A percentile compares a stretch with the other conserved stretches of the same genome.
Conservation (phyloP, 2,888 invertebrate species). For the Xestia c-nigrum region DNA sequence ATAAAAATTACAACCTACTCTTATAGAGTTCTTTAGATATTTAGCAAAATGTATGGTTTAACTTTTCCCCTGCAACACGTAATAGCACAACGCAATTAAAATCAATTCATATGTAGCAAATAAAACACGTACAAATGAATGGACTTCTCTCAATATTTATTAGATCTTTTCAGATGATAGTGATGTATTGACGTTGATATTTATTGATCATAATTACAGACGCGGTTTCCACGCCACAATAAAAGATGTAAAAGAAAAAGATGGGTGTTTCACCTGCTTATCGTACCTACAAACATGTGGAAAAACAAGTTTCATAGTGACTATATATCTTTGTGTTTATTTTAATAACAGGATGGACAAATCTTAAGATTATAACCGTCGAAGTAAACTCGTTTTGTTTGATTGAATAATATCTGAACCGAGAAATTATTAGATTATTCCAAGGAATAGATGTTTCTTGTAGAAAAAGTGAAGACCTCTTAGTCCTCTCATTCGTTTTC, state of each 20-base stretch:
- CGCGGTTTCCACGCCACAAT: slow-evolving; percentile 41
- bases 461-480: not conserved
- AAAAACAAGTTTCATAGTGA: slow-evolving; percentile 38
- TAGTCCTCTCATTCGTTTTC: not conserved
- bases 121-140: slow-evolving; percentile 20
- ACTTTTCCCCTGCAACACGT: not conserved
- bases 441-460: not conserved
- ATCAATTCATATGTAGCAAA: slow-evolving; percentile 40
- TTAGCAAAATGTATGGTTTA: not conserved
- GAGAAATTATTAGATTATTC: not conserved
- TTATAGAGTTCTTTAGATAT: not conserved
- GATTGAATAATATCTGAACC: not conserved
- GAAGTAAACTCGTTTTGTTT: not conserved
- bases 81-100: slow-evolving; percentile 24
- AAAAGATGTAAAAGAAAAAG: slow-evolving; percentile 21
- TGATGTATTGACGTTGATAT: slow-evolving; percentile 52
- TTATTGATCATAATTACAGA: slow-evolving; percentile 63
- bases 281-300: slow-evolving; percentile 21
- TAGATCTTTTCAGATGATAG: slow-evolving; percentile 50
- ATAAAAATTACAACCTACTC: not conserved
- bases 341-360: slow-evolving; percentile 6
- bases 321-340: slow-evolving; percentile 12
- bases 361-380: slow-evolving; percentile 5
- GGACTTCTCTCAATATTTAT: slow-evolving; percentile 44
- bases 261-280: slow-evolving; percentile 42